Percentiles rank a stretch among this genome's conserved stretches.
Evolutionary conservation across 2,797 vertebrate genomes (phyloP).

Genomic region (Trichosurus vulpecula): DNA sequence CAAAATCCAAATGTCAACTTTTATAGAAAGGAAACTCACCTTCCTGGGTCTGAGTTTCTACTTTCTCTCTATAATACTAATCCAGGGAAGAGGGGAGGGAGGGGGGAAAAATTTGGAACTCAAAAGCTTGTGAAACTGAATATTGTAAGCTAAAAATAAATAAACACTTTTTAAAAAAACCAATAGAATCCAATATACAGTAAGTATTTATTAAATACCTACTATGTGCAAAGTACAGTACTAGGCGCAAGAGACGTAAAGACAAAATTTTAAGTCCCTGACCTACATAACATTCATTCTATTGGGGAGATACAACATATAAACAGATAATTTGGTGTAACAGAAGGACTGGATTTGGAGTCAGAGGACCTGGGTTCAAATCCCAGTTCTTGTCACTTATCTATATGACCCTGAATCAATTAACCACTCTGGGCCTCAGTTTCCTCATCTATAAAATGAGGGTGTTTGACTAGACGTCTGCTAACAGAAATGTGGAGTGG

Average conservation of each 20-base stretch:
- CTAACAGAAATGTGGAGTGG: not conserved
- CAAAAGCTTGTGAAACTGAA: no score
- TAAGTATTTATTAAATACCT: not conserved
- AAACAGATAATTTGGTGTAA: not conserved
- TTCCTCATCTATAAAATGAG: not conserved
- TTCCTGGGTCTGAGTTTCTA: not conserved
- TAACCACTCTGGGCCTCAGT: not conserved
- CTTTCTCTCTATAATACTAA: not conserved
- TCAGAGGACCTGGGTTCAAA: not conserved
- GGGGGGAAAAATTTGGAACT: no score
- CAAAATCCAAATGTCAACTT: not conserved
- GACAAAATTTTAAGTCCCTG: not conserved
- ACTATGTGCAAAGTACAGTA: not conserved
- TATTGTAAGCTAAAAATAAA: no score
- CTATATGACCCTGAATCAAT: not conserved
- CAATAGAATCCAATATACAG: not conserved
- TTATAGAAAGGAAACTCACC: not conserved
- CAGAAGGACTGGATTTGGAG: not conserved
- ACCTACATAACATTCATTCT: not conserved
- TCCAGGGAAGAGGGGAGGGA: no score
- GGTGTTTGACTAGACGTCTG: not conserved
- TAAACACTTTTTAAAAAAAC: no score
- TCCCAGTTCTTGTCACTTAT: not conserved
- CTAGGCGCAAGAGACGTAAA: not conserved
- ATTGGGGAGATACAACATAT: not conserved